Evolutionary conservation across 2,797 vertebrate genomes (phyloP).

Genomic region (Eulemur mongoz): DNA sequence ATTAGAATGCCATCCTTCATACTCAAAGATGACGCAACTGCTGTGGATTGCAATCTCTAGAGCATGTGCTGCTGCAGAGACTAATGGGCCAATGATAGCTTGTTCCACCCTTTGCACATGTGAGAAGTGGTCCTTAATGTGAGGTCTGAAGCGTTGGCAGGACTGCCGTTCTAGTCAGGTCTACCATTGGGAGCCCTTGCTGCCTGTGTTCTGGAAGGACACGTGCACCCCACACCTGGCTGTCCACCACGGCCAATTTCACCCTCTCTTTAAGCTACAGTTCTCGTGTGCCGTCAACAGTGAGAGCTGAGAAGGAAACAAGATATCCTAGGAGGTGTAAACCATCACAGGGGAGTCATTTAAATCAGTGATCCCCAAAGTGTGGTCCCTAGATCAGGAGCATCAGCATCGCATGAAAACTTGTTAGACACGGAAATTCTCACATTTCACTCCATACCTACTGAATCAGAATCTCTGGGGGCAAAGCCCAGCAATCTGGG

Average conservation of each 20-base stretch:
- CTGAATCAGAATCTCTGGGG: background rate
- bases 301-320: background rate
- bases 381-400: background rate
- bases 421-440: background rate
- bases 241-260: background rate
- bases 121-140: background rate
- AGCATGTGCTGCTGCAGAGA: background rate
- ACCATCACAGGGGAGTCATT: background rate
- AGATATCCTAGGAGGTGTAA: background rate
- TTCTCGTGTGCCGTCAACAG: background rate
- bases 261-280: background rate
- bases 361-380: background rate
- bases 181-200: background rate
- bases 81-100: background rate
- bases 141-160: background rate
- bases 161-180: background rate
- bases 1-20: background rate
- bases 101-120: background rate
- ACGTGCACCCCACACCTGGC: background rate
- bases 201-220: background rate
- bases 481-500: background rate
- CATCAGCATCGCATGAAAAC: background rate
- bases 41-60: background rate
- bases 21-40: background rate
- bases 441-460: background rate